Evolutionary conservation across 1,140 invertebrate genomes (phyloP), one percentile per base, ranked within the genome.

Genomic region (Tetranychus urticae): DNA sequence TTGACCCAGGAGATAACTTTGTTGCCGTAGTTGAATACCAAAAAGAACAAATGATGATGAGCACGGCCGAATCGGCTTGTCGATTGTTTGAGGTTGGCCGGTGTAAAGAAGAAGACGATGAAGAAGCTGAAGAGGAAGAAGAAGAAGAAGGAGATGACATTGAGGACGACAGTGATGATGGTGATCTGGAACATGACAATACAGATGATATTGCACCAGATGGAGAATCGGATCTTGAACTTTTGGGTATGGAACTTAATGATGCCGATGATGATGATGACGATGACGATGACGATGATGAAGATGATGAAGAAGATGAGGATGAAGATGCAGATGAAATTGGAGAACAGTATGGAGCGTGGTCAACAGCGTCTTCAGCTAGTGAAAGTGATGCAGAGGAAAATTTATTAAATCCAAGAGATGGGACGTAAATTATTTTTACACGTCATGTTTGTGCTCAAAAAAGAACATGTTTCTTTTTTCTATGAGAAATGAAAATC

Each of bases 1-100:
- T 71, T 12, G 75, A 77, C 62, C 68, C 69, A 52, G 64, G 66
- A 13, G 70, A 88, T 80, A 68, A 84, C 83, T 70, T 84, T 81
- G 64, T 79, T 56, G 74, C 75, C 34, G 70, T 77, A 12, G 70
- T 79, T 45, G 78, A 79, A 68, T 60, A 60, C 31, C 64, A 73
- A 68, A 72, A 69, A 62, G 69, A 69, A n/a, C 62, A 67, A 37
- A 66, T 31, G 12, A 66, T 37, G 39, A 60, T 36, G 65, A 23
- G 36, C 54, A 55, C 14, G 23, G 34, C 58, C 33, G 75, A 76
- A 63, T 71, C 68, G 60, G 64, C 76, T 36, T 76, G 74, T 67
- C 68, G 74, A 48, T 65, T 78, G 34, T 78, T 77, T 62, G 75
- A 78, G 67, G 68, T 78, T 55, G 77, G 76, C 8, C 68, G 72